Percentiles rank a stretch among this genome's conserved stretches.
Evolutionary conservation across 2,888 invertebrate genomes (phyloP).

Genomic region (Dioctria rufipes): DNA sequence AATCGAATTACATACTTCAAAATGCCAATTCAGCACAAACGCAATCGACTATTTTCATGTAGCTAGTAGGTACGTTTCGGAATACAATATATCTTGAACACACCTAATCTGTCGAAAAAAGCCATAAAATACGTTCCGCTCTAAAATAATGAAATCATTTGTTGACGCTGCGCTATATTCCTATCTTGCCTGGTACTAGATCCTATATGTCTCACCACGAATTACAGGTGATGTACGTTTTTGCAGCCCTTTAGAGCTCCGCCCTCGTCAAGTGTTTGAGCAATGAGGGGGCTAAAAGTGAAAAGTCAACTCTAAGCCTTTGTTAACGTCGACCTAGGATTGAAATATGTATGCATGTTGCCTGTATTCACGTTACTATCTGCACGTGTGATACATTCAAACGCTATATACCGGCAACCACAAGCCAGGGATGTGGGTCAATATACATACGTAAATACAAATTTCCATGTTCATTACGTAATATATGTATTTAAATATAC

Average conservation of each 20-base stretch:
- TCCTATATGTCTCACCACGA: slow-evolving; percentile 27
- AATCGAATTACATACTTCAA: not conserved
- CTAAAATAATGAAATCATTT: slow-evolving; percentile 47
- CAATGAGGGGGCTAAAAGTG: slow-evolving; percentile 6
- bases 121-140: slow-evolving; percentile 41
- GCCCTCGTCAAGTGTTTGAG: slow-evolving; percentile 12
- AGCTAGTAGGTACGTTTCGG: not conserved
- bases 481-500: slow-evolving; percentile 30
- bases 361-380: slow-evolving; percentile 4
- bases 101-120: slow-evolving; percentile 43
- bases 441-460: slow-evolving; percentile 43
- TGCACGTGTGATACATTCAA: slow-evolving; percentile 35
- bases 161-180: slow-evolving; percentile 7
- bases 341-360: slow-evolving; percentile 28
- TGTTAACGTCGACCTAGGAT: slow-evolving; percentile 46
- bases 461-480: slow-evolving; percentile 39
- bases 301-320: slow-evolving; percentile 51
- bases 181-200: slow-evolving; percentile 12
- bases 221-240: slow-evolving; percentile 41
- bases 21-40: not conserved
- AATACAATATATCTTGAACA: slow-evolving; percentile 40
- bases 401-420: slow-evolving; percentile 18
- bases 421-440: slow-evolving; percentile 28
- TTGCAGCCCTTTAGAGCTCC: slow-evolving; percentile 29
- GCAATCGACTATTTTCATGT: slow-evolving; percentile 29